phyloP scores from a whole-genome alignment of 2,113 vertebrate genomes.

The Syrmaticus mikado region DNA sequence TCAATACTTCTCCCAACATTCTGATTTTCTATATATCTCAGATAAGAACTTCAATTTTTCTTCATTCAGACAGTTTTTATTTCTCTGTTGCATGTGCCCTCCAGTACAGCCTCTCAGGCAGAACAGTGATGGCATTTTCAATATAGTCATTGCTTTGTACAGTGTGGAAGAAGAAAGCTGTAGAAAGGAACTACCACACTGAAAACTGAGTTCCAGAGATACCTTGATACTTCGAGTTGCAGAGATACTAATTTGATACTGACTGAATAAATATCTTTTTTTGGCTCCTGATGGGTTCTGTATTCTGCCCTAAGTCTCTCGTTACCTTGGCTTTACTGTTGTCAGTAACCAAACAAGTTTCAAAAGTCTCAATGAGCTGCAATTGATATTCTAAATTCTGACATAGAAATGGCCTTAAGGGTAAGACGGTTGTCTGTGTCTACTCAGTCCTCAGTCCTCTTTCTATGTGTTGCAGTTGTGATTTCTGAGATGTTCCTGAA shows the following conservation, averaged over 20 bases:
- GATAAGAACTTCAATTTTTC: background rate
- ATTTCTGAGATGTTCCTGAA: background rate
- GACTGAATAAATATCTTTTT: background rate
- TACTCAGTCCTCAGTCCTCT: background rate
- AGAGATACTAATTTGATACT: background rate
- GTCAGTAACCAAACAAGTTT: background rate
- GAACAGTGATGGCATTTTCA: background rate
- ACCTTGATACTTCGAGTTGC: background rate
- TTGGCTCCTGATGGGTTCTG: rapidly evolving
- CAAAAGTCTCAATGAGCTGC: background rate
- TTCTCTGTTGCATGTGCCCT: background rate
- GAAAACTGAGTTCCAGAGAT: background rate
- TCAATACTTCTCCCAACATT: background rate
- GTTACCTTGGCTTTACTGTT: background rate
- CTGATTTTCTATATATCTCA: background rate
- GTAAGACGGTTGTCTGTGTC: background rate
- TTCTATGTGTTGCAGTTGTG: background rate
- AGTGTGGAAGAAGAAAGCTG: background rate
- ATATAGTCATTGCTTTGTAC: background rate
- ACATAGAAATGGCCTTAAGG: background rate
- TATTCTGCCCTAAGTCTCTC: background rate
- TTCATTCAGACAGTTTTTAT: background rate
- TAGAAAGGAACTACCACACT: background rate
- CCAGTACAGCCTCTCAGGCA: rapidly evolving
- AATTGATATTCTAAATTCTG: background rate